These are phyloP conservation scores for Irena cyanogastra DNA, from an alignment of 2,113 vertebrate genomes.

Conservation along the genomic window DNA sequence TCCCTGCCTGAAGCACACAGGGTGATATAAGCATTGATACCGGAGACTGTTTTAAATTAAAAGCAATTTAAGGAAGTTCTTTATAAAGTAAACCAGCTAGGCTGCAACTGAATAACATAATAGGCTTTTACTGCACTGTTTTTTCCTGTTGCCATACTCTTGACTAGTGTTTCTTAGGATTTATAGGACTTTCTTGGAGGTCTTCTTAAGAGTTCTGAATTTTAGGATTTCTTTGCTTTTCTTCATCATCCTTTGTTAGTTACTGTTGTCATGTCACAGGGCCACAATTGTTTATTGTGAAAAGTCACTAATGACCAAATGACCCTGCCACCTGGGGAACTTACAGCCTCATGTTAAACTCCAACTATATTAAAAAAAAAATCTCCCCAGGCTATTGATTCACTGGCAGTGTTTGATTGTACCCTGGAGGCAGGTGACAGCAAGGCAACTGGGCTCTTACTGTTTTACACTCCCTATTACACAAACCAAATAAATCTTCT, in stretches of 20 bases:
- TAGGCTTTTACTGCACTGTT: background rate
- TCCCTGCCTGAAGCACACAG: constrained; percentile 36
- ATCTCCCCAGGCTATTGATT: constrained; percentile 83
- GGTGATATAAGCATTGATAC: constrained; percentile 38
- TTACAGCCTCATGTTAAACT: constrained; percentile 80
- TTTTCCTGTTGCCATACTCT: background rate
- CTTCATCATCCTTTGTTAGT: constrained; percentile 1
- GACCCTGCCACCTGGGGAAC: constrained; percentile 81
- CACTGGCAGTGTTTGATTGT: constrained; percentile 83
- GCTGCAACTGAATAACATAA: background rate
- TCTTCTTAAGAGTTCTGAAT: background rate
- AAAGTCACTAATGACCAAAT: constrained; percentile 86
- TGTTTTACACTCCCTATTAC: constrained; percentile 84
- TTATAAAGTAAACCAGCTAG: background rate
- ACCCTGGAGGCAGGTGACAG: constrained; percentile 76
- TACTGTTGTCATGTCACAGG: constrained; percentile 63
- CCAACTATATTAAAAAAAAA: constrained; percentile 68
- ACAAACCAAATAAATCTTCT: constrained; percentile 85
- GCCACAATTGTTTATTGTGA: constrained; percentile 81
- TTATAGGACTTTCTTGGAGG: background rate
- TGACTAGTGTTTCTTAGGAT: background rate
- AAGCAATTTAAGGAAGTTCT: constrained; percentile 15
- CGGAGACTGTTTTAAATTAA: constrained; percentile 21
- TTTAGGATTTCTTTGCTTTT: background rate
- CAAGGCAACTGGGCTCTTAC: constrained; percentile 74